Evolutionary conservation across 1,140 invertebrate genomes (phyloP).

Genomic region (Drosophila parabipectinata): DNA sequence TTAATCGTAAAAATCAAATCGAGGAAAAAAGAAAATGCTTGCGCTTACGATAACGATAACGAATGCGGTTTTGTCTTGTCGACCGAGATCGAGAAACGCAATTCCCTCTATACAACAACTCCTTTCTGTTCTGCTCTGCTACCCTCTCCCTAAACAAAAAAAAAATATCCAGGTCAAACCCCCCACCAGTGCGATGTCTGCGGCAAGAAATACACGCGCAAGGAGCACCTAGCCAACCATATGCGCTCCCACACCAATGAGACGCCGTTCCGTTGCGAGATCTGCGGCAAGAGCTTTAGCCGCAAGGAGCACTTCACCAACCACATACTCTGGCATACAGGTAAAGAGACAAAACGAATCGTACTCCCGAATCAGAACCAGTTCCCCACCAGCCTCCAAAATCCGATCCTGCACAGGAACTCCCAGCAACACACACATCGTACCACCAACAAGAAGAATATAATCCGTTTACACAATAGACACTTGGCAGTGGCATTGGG

Average conservation of each 20-base stretch:
- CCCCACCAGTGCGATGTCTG: conserved; percentile 83
- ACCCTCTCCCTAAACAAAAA: conserved; percentile 21
- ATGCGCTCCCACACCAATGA: conserved; percentile 92
- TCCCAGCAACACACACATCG: conserved; percentile 6
- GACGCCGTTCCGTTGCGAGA: conserved; percentile 91
- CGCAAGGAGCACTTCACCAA: conserved; percentile 94
- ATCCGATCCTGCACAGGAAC: conserved; percentile 11
- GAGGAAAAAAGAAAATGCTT: conserved; percentile 59
- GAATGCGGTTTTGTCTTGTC: conserved; percentile 47
- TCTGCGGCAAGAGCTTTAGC: conserved; percentile 94
- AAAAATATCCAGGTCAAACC: conserved; percentile 75
- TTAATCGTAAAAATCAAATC: not conserved
- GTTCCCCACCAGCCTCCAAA: not conserved
- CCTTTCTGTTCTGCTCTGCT: conserved; percentile 40
- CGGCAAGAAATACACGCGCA: conserved; percentile 94
- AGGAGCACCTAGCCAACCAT: conserved; percentile 93
- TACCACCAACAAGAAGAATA: not conserved
- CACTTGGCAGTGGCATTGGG: conserved; percentile 39
- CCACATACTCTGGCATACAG: conserved; percentile 93
- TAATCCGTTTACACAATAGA: conserved; percentile 11
- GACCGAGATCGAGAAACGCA: conserved; percentile 37
- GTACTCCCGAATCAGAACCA: conserved; percentile 3
- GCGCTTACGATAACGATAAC: conserved; percentile 57
- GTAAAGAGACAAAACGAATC: conserved; percentile 83
- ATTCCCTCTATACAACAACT: conserved; percentile 43